Base-by-base conservation (phyloP, 2,888 invertebrate species). In the Nipponacmea schrenckii region DNA sequence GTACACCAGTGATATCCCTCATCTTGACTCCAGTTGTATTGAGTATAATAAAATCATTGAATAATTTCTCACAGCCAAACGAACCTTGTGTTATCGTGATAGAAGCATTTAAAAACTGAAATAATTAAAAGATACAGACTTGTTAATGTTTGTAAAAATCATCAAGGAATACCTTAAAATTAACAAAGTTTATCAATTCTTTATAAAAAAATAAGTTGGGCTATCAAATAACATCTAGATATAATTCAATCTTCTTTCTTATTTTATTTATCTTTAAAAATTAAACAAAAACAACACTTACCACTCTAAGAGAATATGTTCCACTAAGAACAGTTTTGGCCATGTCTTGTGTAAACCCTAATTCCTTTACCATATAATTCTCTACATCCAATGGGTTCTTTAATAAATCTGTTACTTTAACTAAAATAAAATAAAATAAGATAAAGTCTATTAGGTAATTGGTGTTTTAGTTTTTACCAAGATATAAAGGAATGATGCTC, bases 261-360 rank as follows among this genome's bases (percentile, higher is more conserved):
- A 39, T 39, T 39, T 39, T 10, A 39, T 5, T 39, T 39, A 8
- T 39, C 1, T 39, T 39, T 8, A 39, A 56, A 14, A 8, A 20
- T 56, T 56, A 12, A 56, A 20, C n/a, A 24, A 24, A 14, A 27
- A 31, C 1, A n/a, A n/a, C 14, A 80, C 83, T 73, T 72, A 86
- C 86, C 76, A 80, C 68, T 44, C 77, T 71, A 69, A 82, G 80
- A 46, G 83, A 81, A 39, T 82, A 76, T 44, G 78, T 79, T 39
- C 83, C 80, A 69, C 79, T 73, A 7, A 84, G 67, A 1, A 85
- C 71, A 8, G 81, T 78, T n/a, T 78, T 69, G 14, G 81, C 79
- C 0, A 80, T 78, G 14, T 78, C 69, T 12, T 67, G 62, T n/a
- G 74, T 72, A 46, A 86, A 66, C 7, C 74, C 75, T 10, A 85